A percentile compares a stretch with the other conserved stretches of the same genome.
These are phyloP conservation scores for Triops longicaudatus DNA, from an alignment of 1,140 invertebrate species.

Conservation along the genomic window DNA sequence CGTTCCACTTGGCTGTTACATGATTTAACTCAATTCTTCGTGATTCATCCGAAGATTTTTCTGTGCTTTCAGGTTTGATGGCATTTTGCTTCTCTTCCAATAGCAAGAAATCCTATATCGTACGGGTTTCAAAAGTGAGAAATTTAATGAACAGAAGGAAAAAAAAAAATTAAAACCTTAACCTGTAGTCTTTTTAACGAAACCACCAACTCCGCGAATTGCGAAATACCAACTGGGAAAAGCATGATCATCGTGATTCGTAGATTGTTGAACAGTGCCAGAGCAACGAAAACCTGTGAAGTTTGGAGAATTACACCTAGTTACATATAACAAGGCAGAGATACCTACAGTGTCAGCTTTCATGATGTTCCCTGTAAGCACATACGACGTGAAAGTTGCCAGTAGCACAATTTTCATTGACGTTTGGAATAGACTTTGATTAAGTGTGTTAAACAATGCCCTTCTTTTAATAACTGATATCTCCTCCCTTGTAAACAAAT, in stretches of 20 bases:
- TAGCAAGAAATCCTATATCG: neutral
- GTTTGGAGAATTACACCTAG: neutral
- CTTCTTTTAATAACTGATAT: slow-evolving; percentile 25
- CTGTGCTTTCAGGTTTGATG: neutral
- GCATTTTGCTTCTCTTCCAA: neutral
- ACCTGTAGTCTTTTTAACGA: neutral
- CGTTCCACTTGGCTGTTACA: slow-evolving; percentile 38
- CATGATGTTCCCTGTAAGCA: slow-evolving; percentile 7
- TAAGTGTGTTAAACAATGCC: slow-evolving; percentile 35
- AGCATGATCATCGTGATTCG: slow-evolving; percentile 31
- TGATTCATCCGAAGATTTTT: neutral
- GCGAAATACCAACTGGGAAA: neutral
- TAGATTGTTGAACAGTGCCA: slow-evolving; percentile 20
- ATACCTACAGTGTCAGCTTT: neutral
- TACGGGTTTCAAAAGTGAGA: neutral
- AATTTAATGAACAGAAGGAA: neutral
- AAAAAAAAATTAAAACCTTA: too few relatives aligned
- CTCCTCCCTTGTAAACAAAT: neutral
- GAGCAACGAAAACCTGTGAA: neutral
- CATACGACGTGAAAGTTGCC: neutral
- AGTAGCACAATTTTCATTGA: neutral
- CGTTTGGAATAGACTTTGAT: slow-evolving; percentile 20
- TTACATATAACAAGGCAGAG: neutral
- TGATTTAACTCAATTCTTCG: slow-evolving; percentile 35
- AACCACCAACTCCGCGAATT: neutral